These are phyloP conservation scores for Drosophila helvetica DNA, from an alignment of 2,888 invertebrate genomes.

Conservation along the genomic window DNA sequence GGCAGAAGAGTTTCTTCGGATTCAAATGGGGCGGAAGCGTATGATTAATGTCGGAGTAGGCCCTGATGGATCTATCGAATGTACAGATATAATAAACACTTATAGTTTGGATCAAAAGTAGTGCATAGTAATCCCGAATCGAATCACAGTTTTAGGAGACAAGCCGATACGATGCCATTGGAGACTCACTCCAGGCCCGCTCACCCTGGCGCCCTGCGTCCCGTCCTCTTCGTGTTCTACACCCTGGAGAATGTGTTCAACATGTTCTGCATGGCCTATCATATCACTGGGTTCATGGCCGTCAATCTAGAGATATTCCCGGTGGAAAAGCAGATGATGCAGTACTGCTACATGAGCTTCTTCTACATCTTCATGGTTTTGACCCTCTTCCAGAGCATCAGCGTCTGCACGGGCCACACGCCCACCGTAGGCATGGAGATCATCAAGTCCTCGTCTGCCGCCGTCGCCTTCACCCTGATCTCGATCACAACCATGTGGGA, in stretches of 20 bases:
- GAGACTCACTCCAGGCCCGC: background rate
- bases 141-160: background rate
- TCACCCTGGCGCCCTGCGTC: slow-evolving; percentile 26
- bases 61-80: background rate
- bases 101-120: background rate
- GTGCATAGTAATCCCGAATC: background rate
- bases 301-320: slow-evolving; percentile 10
- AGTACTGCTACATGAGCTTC: slow-evolving; percentile 22
- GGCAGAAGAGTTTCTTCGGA: background rate
- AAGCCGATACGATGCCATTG: background rate
- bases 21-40: background rate
- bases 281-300: slow-evolving; percentile 41
- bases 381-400: slow-evolving; percentile 53
- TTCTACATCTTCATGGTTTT: slow-evolving; percentile 49
- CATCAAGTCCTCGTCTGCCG: slow-evolving; percentile 20
- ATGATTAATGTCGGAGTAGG: background rate
- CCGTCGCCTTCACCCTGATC: slow-evolving; percentile 27
- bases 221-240: slow-evolving; percentile 46
- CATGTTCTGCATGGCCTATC: slow-evolving; percentile 47
- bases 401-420: slow-evolving; percentile 44
- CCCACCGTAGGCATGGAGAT: slow-evolving; percentile 32
- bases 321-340: slow-evolving; percentile 2
- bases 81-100: background rate
- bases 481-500: slow-evolving; percentile 50
- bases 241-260: slow-evolving; percentile 48